Evolutionary conservation across 2,797 vertebrate genomes (phyloP).

Genomic region (Microhierax caerulescens): DNA sequence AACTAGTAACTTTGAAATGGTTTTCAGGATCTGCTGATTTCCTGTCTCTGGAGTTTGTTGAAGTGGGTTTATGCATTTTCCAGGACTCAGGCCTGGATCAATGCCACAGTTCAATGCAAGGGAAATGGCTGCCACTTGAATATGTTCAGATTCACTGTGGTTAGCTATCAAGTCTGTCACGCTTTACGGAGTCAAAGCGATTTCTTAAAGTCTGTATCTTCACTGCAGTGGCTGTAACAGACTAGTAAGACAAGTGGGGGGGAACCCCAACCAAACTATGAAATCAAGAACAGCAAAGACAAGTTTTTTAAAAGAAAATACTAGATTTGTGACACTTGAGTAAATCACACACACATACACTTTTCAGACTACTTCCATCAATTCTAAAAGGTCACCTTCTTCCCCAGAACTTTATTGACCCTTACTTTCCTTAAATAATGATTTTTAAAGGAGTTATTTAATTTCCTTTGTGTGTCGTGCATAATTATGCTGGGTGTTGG

Average conservation of each 20-base stretch:
- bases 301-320: background rate
- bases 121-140: background rate
- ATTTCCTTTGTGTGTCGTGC: background rate
- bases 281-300: background rate
- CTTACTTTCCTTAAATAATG: background rate
- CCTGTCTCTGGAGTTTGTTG: background rate
- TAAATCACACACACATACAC: background rate
- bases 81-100: background rate
- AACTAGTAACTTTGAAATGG: background rate
- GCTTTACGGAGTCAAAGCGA: background rate
- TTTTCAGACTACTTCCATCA: background rate
- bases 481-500: rapidly evolving
- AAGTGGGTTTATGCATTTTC: background rate
- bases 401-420: background rate
- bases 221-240: background rate
- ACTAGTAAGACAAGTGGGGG: background rate
- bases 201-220: background rate
- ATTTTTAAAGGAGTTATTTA: background rate
- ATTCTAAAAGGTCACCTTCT: background rate
- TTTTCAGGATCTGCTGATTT: background rate
- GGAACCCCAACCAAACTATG: background rate
- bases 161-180: background rate
- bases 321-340: background rate
- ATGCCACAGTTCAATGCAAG: background rate
- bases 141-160: rapidly evolving